Conservation (phyloP, 2,888 invertebrate species). For the Camptogramma bilineatum region DNA sequence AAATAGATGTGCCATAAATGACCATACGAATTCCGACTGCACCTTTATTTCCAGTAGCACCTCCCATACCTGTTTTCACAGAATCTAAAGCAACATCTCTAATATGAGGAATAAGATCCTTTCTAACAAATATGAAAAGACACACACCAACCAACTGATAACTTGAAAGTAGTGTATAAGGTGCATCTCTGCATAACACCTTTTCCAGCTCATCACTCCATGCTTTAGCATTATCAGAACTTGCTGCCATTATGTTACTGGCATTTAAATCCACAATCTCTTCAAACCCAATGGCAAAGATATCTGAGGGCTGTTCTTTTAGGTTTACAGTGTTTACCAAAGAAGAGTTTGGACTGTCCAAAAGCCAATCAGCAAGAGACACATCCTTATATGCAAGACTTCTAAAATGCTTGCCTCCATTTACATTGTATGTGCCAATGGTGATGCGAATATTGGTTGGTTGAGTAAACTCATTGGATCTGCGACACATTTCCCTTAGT, state of each 20-base stretch:
- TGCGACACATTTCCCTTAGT: slow-evolving; percentile 93
- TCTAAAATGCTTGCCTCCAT: slow-evolving; percentile 99
- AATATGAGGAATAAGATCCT: slow-evolving; percentile 94
- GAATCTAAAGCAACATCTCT: slow-evolving; percentile 97
- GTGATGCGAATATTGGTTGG: slow-evolving; percentile 91
- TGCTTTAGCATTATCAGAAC: slow-evolving; percentile 94
- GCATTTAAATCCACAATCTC: slow-evolving; percentile 99
- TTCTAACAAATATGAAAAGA: slow-evolving; percentile 96
- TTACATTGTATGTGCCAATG: slow-evolving; percentile 99
- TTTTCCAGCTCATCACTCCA: slow-evolving; percentile 99
- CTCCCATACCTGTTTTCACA: slow-evolving; percentile 99
- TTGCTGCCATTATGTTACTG: slow-evolving; percentile 98
- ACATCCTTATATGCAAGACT: slow-evolving; percentile 97
- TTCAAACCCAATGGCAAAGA: slow-evolving; percentile 99
- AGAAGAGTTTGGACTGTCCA: slow-evolving; percentile 90
- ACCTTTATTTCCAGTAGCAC: slow-evolving; percentile 99
- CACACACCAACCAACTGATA: slow-evolving; percentile 99
- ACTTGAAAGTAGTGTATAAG: slow-evolving; percentile 95
- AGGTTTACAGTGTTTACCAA: slow-evolving; percentile 78
- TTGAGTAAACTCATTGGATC: slow-evolving; percentile 91
- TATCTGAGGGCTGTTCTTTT: slow-evolving; percentile 91
- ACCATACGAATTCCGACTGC: slow-evolving; percentile 97
- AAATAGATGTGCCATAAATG: slow-evolving; percentile 96
- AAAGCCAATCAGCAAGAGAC: slow-evolving; percentile 94
- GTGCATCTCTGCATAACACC: slow-evolving; percentile 93